Percentiles rank a stretch among this genome's conserved stretches.
Evolutionary conservation across 2,797 vertebrate genomes (phyloP).

Genomic region (Pteropus rufus): DNA sequence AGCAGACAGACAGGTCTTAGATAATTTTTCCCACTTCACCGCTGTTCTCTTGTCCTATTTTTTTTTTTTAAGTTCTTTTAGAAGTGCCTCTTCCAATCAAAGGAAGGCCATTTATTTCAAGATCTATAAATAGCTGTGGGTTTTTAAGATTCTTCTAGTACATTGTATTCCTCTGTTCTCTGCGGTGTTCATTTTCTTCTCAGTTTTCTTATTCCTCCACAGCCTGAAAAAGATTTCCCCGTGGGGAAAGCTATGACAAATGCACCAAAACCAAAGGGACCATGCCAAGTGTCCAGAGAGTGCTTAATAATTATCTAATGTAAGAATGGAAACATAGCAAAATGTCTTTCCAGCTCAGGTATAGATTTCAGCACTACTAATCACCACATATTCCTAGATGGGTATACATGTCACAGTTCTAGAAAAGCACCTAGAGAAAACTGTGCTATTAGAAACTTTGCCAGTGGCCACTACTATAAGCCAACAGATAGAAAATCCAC

Average conservation of each 20-base stretch:
- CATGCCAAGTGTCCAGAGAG: not conserved
- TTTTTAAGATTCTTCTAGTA: slow-evolving; percentile 47
- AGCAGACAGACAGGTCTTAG: not conserved
- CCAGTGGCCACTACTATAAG: not conserved
- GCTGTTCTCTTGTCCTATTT: slow-evolving; percentile 11
- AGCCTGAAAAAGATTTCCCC: not conserved
- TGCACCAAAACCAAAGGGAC: not conserved
- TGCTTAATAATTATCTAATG: not conserved
- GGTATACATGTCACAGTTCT: not conserved
- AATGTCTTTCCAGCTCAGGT: not conserved
- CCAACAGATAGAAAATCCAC: not conserved
- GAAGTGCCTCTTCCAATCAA: slow-evolving; percentile 54
- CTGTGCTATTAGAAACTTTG: not conserved
- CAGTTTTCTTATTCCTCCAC: not conserved
- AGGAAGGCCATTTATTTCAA: slow-evolving; percentile 50
- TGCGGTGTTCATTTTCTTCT: not conserved
- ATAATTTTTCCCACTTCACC: slow-evolving; percentile 11
- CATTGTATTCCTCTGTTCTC: slow-evolving; percentile 24
- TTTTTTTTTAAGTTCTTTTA: not conserved
- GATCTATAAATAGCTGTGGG: slow-evolving; percentile 40
- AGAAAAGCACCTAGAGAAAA: not conserved
- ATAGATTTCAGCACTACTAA: not conserved
- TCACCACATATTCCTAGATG: not conserved
- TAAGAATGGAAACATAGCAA: not conserved
- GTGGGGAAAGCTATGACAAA: not conserved